phyloP scores from a whole-genome alignment of 2,113 vertebrate species.

The Odontophorus gujanensis region DNA sequence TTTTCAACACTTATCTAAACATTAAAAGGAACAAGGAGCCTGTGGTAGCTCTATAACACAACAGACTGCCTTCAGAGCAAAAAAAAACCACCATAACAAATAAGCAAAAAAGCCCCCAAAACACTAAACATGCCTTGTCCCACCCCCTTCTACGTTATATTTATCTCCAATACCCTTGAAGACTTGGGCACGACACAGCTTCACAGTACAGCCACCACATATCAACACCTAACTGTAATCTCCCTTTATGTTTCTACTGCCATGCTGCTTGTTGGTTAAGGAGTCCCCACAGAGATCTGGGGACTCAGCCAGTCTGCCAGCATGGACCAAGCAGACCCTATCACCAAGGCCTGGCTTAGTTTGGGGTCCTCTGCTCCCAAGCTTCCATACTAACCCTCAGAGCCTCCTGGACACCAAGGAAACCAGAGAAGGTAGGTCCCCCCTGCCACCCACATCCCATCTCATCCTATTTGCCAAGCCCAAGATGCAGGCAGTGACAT shows the following conservation, averaged over 20 bases:
- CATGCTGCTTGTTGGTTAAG: neutral
- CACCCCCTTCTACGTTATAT: neutral
- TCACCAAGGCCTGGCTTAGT: neutral
- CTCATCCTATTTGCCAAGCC: neutral
- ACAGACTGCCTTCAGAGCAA: neutral
- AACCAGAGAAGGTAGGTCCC: neutral
- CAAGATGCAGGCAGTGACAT: accelerated
- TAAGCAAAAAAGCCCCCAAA: neutral
- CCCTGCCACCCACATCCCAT: neutral
- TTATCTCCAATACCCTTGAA: neutral
- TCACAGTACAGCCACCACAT: neutral
- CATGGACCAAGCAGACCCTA: neutral
- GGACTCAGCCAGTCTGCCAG: neutral
- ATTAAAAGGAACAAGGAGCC: conserved; percentile 36
- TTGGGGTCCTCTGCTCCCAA: neutral
- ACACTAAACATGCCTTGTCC: neutral
- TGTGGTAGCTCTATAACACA: neutral
- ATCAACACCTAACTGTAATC: neutral
- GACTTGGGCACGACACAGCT: neutral
- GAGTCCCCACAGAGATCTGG: neutral
- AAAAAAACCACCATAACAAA: neutral
- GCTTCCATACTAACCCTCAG: neutral
- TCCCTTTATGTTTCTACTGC: neutral
- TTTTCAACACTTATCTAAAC: conserved; percentile 28
- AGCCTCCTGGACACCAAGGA: neutral